Conservation (phyloP, 2,797 vertebrate genomes). For the Bradypodion ventrale region DNA sequence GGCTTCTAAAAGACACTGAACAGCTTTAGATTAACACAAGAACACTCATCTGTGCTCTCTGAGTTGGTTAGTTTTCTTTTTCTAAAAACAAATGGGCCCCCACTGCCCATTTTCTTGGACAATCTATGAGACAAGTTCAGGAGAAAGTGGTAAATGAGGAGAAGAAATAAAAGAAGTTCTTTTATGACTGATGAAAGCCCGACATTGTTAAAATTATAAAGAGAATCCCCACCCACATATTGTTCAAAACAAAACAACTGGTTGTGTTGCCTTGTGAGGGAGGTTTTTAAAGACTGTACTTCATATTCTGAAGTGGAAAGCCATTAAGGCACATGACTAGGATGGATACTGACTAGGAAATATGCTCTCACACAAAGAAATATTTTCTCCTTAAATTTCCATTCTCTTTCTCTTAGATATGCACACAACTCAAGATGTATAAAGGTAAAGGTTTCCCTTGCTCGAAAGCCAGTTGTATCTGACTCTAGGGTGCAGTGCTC, state of each 20-base stretch:
- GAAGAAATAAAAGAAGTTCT: background rate
- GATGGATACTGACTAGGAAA: background rate
- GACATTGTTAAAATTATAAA: background rate
- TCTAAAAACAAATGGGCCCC: conserved; percentile 4
- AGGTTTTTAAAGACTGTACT: background rate
- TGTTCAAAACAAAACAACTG: background rate
- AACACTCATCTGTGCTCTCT: background rate
- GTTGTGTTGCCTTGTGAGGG: background rate
- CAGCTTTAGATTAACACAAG: background rate
- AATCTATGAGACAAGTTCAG: conserved; percentile 25
- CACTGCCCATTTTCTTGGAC: conserved; percentile 1
- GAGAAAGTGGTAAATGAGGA: background rate
- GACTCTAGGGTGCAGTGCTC: too few species aligned
- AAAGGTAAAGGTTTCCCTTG: too few species aligned
- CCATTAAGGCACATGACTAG: background rate
- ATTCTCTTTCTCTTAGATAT: background rate
- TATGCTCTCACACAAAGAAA: background rate
- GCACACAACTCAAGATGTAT: too few species aligned
- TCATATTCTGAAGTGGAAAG: background rate
- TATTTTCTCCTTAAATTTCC: too few species aligned
- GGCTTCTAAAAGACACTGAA: background rate
- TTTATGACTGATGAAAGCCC: background rate
- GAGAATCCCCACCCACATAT: background rate
- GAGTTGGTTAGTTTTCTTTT: accelerated
- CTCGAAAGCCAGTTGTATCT: too few species aligned